Conservation (phyloP, 2,797 vertebrate species). For the Arctocebus calabarensis region DNA sequence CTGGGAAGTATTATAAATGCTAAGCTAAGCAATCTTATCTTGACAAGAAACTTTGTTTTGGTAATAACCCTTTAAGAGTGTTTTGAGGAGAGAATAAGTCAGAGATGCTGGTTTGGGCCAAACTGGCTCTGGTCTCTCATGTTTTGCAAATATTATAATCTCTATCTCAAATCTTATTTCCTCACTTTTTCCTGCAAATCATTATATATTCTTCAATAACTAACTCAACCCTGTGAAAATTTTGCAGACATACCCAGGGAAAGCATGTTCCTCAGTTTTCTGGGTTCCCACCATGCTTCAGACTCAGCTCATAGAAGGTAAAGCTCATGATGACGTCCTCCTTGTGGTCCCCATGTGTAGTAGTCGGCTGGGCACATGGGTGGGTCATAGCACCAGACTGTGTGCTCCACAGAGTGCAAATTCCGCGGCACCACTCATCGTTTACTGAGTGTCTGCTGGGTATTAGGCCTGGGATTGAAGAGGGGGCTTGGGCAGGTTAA, state of each 20-base stretch:
- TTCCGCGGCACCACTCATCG: background rate
- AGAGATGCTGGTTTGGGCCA: background rate
- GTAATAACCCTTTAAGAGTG: background rate
- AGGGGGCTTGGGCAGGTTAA: background rate
- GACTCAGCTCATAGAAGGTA: background rate
- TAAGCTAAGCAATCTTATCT: background rate
- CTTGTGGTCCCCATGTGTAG: background rate
- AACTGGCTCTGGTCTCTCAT: background rate
- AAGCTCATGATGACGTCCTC: background rate
- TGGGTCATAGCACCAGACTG: background rate
- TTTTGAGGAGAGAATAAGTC: conserved; percentile 10
- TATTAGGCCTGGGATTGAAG: background rate
- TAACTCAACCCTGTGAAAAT: background rate
- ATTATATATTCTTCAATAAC: background rate
- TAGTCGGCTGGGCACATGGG: background rate
- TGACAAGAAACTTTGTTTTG: background rate
- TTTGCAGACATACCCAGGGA: background rate
- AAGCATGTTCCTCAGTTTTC: background rate
- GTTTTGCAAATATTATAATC: background rate
- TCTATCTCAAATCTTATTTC: background rate
- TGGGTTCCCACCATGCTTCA: background rate
- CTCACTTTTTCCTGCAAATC: background rate
- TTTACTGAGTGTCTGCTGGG: background rate
- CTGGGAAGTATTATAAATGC: background rate
- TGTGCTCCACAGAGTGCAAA: background rate